These are phyloP conservation scores for Theocolax elegans DNA, from an alignment of 1,140 invertebrate species.

Conservation along the genomic window DNA sequence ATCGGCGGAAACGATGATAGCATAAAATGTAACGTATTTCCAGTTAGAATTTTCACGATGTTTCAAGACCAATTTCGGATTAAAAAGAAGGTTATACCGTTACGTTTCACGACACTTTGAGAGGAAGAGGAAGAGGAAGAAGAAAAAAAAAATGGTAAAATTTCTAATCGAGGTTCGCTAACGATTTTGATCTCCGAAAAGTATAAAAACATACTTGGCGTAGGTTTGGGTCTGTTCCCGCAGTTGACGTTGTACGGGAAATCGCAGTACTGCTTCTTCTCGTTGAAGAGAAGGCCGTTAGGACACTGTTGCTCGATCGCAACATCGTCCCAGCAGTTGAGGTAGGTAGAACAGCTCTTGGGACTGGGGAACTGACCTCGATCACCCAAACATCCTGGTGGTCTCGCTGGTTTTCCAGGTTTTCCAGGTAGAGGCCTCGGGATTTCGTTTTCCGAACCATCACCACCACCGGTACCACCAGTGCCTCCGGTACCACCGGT, in stretches of 20 bases:
- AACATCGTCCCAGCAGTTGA: slow-evolving; percentile 79
- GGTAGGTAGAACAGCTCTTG: slow-evolving; percentile 72
- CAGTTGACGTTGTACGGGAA: slow-evolving; percentile 74
- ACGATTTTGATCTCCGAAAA: too few relatives aligned
- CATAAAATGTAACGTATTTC: too few relatives aligned
- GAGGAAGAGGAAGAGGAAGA: too few relatives aligned
- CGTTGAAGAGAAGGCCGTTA: slow-evolving; percentile 71
- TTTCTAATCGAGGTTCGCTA: too few relatives aligned
- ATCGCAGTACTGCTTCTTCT: slow-evolving; percentile 72
- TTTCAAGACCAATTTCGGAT: too few relatives aligned
- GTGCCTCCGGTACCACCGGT: neutral
- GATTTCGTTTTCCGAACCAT: slow-evolving; percentile 37
- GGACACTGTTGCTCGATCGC: slow-evolving; percentile 75
- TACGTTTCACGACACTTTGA: too few relatives aligned
- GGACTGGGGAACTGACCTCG: slow-evolving; percentile 73
- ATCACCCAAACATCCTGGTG: slow-evolving; percentile 53
- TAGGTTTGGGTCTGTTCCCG: slow-evolving; percentile 63
- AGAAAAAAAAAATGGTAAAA: too few relatives aligned
- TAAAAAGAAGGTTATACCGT: too few relatives aligned
- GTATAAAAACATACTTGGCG: slow-evolving; percentile 62
- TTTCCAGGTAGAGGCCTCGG: slow-evolving; percentile 27
- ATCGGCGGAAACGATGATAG: too few relatives aligned
- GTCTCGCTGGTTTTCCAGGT: slow-evolving; percentile 38
- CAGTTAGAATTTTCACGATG: too few relatives aligned
- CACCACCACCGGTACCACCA: neutral